phyloP scores from a whole-genome alignment of 2,888 invertebrate species.

The Zhengitettix transpicula region DNA sequence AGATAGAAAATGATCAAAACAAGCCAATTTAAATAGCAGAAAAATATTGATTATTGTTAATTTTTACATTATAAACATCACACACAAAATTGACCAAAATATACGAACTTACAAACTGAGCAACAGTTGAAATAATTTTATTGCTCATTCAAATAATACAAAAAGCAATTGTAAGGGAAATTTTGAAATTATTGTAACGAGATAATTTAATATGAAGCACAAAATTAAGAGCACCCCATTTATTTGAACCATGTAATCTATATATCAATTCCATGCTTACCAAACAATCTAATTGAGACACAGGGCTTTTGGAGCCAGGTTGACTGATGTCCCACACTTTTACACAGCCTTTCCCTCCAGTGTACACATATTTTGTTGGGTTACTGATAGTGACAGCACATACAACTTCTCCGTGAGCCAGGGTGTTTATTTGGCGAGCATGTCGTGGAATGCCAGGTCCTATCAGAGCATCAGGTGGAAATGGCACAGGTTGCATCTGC shows the following conservation, averaged over 20 bases:
- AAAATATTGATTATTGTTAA: too few species aligned
- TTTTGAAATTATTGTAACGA: too few species aligned
- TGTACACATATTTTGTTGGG: slow-evolving; percentile 85
- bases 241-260: slow-evolving; percentile 7
- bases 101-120: too few species aligned
- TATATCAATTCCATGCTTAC: slow-evolving; percentile 34
- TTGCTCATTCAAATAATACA: too few species aligned
- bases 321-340: slow-evolving; percentile 96
- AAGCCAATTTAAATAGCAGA: too few species aligned
- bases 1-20: too few species aligned
- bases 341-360: slow-evolving; percentile 92
- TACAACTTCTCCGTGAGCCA: slow-evolving; percentile 91
- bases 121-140: too few species aligned
- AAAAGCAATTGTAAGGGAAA: too few species aligned
- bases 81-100: too few species aligned
- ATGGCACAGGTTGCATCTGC: slow-evolving; percentile 82
- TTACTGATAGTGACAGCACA: slow-evolving; percentile 94
- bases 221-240: too few species aligned
- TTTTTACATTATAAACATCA: too few species aligned
- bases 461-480: slow-evolving; percentile 84
- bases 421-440: slow-evolving; percentile 79
- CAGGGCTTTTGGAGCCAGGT: slow-evolving; percentile 68
- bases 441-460: slow-evolving; percentile 87
- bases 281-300: slow-evolving; percentile 84
- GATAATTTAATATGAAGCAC: too few species aligned